Percentiles rank a stretch among this genome's conserved stretches.
phyloP scores from a whole-genome alignment of 2,888 invertebrate genomes.

The Leucophenga maculata region DNA sequence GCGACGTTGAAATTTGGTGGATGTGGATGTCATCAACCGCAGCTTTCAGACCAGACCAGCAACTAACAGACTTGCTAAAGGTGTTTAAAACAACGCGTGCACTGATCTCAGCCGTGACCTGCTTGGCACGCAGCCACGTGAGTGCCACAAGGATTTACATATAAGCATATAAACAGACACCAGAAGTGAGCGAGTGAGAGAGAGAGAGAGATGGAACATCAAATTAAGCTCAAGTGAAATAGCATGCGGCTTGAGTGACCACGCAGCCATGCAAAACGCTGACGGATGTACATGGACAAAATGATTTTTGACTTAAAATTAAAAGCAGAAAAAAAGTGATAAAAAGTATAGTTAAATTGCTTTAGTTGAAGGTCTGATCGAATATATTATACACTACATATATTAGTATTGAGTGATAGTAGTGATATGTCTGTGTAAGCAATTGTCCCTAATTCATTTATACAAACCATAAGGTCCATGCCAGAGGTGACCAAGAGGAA shows the following conservation, averaged over 20 bases:
- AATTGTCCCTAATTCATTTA: too few species aligned
- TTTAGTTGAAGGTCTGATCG: neutral
- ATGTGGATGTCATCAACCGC: neutral
- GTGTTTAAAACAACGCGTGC: conserved; percentile 24
- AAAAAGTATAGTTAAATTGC: neutral
- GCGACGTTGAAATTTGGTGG: neutral
- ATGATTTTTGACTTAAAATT: conserved; percentile 12
- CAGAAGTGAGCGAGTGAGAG: neutral
- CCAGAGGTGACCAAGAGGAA: too few species aligned
- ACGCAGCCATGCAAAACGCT: neutral
- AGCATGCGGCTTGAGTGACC: neutral
- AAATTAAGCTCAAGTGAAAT: neutral
- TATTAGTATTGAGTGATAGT: neutral
- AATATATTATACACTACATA: too few species aligned
- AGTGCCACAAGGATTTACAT: neutral
- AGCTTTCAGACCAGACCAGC: neutral
- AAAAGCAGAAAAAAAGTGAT: neutral
- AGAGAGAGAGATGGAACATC: neutral
- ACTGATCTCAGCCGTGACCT: conserved; percentile 51
- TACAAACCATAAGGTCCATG: too few species aligned
- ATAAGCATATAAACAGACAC: neutral
- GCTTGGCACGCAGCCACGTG: conserved; percentile 52
- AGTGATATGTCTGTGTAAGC: too few species aligned
- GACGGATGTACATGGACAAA: neutral
- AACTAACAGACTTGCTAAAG: conserved; percentile 21